Percentiles rank a stretch among this genome's conserved stretches.
Conservation (phyloP, 2,113 vertebrate genomes). For the Oncorhynchus nerka region DNA sequence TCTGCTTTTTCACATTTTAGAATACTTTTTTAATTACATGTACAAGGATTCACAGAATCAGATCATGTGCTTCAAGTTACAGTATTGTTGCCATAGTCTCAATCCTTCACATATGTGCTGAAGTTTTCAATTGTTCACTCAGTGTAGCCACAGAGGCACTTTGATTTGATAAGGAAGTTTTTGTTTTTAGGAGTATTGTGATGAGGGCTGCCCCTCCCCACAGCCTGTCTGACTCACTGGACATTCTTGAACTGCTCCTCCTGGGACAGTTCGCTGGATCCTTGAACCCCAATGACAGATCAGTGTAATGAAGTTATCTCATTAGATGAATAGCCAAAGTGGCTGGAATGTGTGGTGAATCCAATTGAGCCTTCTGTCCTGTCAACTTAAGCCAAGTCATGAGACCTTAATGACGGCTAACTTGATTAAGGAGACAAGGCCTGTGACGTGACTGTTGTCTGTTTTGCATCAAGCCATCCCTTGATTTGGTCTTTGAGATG, state of each 20-base stretch:
- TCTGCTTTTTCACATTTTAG: not conserved
- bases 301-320: not conserved
- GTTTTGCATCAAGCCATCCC: no score
- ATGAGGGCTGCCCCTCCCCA: not conserved
- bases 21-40: not conserved
- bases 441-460: not conserved
- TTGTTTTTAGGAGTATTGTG: not conserved
- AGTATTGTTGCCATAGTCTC: no score
- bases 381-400: not conserved
- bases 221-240: not conserved
- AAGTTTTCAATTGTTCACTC: not conserved
- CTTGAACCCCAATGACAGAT: not conserved
- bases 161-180: not conserved
- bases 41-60: no score
- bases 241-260: not conserved
- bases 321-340: not conserved
- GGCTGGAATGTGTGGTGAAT: not conserved
- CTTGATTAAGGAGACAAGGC: not conserved
- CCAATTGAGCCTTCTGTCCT: not conserved
- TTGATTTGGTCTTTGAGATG: not conserved
- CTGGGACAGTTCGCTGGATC: not conserved
- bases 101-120: no score
- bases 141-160: not conserved
- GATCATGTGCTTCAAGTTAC: no score
- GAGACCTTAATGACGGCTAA: not conserved